These are phyloP conservation scores for Adoxophyes honmai DNA, from an alignment of 1,140 invertebrate genomes.

Conservation along the genomic window DNA sequence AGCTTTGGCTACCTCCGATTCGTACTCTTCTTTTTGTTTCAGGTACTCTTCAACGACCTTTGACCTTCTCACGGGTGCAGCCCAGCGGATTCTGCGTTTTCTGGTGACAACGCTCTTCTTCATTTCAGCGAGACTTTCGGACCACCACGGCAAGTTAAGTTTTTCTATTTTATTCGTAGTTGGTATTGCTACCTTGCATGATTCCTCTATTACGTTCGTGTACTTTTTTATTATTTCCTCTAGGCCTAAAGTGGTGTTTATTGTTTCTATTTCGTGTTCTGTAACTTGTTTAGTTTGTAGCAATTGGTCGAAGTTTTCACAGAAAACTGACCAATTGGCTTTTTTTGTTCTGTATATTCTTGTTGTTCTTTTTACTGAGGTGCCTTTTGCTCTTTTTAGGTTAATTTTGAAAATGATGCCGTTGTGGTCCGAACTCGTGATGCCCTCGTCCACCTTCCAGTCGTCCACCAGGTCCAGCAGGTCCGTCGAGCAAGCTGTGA, in stretches of 20 bases:
- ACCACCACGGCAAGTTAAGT: conserved; percentile 21
- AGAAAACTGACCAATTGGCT: conserved; percentile 17
- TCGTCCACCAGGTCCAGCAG: conserved; percentile 1
- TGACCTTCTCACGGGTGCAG: conserved; percentile 5
- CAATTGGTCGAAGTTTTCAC: conserved; percentile 14
- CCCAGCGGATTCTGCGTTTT: conserved; percentile 16
- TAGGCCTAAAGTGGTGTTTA: neutral
- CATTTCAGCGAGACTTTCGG: neutral
- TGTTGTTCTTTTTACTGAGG: neutral
- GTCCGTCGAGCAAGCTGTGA: conserved; percentile 15
- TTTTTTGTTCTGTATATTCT: conserved; percentile 19
- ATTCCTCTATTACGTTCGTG: neutral
- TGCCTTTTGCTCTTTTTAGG: neutral
- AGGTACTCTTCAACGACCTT: conserved; percentile 13
- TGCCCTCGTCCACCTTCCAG: neutral
- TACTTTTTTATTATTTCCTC: conserved; percentile 4
- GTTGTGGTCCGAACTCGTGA: conserved; percentile 5
- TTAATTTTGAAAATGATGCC: neutral
- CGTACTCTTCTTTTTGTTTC: conserved; percentile 19
- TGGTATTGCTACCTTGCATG: conserved; percentile 21
- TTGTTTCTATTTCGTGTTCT: conserved; percentile 1
- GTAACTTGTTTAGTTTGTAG: neutral
- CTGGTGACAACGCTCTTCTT: conserved; percentile 3
- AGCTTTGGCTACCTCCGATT: neutral
- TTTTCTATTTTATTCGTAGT: conserved; percentile 16